phyloP scores from a whole-genome alignment of 1,140 invertebrate genomes.

The Lordiphosa collinella region DNA sequence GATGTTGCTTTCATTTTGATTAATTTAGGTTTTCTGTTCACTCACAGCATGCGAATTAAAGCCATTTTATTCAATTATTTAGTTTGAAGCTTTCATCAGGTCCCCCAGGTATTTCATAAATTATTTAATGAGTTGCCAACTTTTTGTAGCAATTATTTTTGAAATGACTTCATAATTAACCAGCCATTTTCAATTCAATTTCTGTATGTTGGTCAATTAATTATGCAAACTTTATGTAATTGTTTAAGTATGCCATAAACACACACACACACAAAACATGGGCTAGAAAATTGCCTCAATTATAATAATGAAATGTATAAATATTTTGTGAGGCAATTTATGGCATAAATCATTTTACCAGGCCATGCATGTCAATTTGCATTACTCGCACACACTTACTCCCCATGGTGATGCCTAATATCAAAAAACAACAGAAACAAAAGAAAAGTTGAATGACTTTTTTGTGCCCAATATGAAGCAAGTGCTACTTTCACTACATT shows the following conservation, averaged over 20 bases:
- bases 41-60: too few relatives aligned
- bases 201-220: conserved; percentile 25
- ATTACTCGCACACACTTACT: conserved; percentile 27
- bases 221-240: conserved; percentile 37
- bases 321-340: conserved; percentile 43
- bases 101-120: too few relatives aligned
- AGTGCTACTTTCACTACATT: conserved; percentile 61
- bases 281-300: conserved; percentile 10
- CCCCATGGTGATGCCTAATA: conserved; percentile 1
- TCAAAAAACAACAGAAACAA: conserved; percentile 25
- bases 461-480: conserved; percentile 23
- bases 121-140: too few relatives aligned
- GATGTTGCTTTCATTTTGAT: too few relatives aligned
- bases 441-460: conserved; percentile 70
- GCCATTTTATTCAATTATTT: too few relatives aligned
- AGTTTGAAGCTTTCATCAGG: too few relatives aligned
- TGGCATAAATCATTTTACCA: conserved; percentile 45
- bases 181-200: conserved; percentile 16
- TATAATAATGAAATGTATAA: conserved; percentile 23
- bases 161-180: conserved; percentile 21
- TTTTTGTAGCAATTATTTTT: too few relatives aligned
- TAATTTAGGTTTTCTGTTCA: too few relatives aligned
- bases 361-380: conserved; percentile 52
- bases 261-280: neutral
- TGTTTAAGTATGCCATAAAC: conserved; percentile 1